Evolutionary conservation across 2,113 vertebrate species (phyloP), one percentile per base, ranked within the genome.

Genomic region (Phaethornis superciliosus): DNA sequence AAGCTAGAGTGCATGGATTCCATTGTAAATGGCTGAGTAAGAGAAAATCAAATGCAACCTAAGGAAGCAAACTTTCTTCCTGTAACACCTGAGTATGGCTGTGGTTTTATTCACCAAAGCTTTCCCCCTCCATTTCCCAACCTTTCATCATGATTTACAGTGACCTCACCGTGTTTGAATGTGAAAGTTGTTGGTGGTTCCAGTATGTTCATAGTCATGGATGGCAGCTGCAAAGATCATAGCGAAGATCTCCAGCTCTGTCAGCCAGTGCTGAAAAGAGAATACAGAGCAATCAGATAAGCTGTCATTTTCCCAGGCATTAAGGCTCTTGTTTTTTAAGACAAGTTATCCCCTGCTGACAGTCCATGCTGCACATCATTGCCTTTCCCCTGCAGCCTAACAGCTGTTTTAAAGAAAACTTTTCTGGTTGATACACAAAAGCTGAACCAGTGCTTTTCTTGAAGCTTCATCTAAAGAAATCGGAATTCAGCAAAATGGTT

Each of bases 171-270:
- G 96, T 62, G 99, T 99, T 97, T 99, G 99, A 96, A 99, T 99
- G 97, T 99, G 99, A 97, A 99, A 99, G 97, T 99, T 99, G 98
- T 99, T 99, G 96, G 99, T 99, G 90, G 99, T 99, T 92, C 99
- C 99, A 0, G 99, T 99, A 96, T 99, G 99, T 88, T 99, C 99
- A 35, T 99, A 99, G 95, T 99, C 99, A 19, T 99, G 99, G 96
- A 99, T 98, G 7, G 99, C 99, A 46, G 99, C 99, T 58, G 99
- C 99, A 14, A 99, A 99, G 97, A 99, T 99, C 97, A 99, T 99
- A 46, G 99, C 99, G 30, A 99, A 99, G 97, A 99, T 99, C 97
- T 99, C 99, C 90, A 99, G 97, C 97, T 99, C 99, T 9, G 99
- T 99, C 97, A 99, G 95, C 99, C 99, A 99, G 95, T 99, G 99